Evolutionary conservation across 2,888 invertebrate species (phyloP).

Genomic region (Leptodirus hochenwartii): DNA sequence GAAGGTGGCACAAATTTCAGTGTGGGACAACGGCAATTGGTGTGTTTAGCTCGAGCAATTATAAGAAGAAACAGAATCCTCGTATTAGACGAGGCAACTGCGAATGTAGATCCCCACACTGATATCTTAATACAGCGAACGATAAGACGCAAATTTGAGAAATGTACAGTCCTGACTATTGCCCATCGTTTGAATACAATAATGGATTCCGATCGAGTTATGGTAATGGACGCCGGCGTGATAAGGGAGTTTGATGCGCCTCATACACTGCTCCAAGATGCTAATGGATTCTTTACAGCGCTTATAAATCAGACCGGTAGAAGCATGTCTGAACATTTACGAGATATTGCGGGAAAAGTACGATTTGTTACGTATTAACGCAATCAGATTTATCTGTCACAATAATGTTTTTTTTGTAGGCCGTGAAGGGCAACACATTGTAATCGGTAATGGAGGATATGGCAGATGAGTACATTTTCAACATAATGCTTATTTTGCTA

Average conservation of each 20-base stretch:
- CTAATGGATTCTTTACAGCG: conserved; percentile 39
- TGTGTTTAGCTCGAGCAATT: conserved; percentile 50
- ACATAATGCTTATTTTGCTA: too few species aligned
- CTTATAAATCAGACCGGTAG: conserved; percentile 53
- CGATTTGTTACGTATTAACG: too few species aligned
- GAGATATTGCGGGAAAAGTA: conserved; percentile 16
- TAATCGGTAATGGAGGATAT: too few species aligned
- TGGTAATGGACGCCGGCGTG: conserved; percentile 68
- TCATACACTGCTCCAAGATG: conserved; percentile 39
- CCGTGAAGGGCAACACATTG: too few species aligned
- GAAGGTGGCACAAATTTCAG: conserved; percentile 41
- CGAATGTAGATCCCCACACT: conserved; percentile 66
- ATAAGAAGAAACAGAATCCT: conserved; percentile 26
- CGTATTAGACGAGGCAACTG: conserved; percentile 55
- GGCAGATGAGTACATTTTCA: too few species aligned
- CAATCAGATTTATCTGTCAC: too few species aligned
- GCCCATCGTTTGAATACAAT: conserved; percentile 75
- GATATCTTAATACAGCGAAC: conserved; percentile 62
- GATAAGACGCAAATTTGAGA: conserved; percentile 53
- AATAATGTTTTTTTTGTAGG: too few species aligned
- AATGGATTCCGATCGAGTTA: conserved; percentile 70
- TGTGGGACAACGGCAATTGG: conserved; percentile 41
- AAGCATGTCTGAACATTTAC: conserved; percentile 17
- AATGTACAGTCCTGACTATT: conserved; percentile 70
- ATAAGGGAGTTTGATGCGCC: conserved; percentile 67